A percentile compares a stretch with the other conserved stretches of the same genome.
phyloP scores from a whole-genome alignment of 1,140 invertebrate genomes.

The Formica selysi region DNA sequence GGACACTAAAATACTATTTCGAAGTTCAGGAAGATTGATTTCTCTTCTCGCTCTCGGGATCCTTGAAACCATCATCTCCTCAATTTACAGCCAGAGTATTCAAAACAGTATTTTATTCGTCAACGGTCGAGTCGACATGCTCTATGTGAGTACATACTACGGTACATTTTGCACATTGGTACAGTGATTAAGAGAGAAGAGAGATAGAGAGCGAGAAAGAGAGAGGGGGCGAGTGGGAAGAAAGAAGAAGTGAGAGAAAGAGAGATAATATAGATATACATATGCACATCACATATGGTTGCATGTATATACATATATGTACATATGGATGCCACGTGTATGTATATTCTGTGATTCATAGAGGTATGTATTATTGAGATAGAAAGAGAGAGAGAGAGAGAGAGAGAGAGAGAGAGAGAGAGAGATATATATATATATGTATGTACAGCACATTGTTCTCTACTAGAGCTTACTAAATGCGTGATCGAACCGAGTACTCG shows the following conservation, averaged over 20 bases:
- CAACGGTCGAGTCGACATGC: slow-evolving; percentile 79
- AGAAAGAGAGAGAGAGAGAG: slow-evolving; percentile 11
- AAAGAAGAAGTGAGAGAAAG: slow-evolving; percentile 7
- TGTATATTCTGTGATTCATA: slow-evolving; percentile 68
- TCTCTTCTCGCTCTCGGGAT: slow-evolving; percentile 10
- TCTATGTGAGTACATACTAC: slow-evolving; percentile 82
- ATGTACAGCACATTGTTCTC: slow-evolving; percentile 84
- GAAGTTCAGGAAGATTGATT: slow-evolving; percentile 31
- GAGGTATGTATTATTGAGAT: slow-evolving; percentile 55
- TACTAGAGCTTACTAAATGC: slow-evolving; percentile 86
- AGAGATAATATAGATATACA: slow-evolving; percentile 26
- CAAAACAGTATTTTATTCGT: slow-evolving; percentile 64
- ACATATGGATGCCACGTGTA: slow-evolving; percentile 71
- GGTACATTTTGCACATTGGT: slow-evolving; percentile 74
- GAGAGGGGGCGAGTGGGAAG: background rate
- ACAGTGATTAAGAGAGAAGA: slow-evolving; percentile 35
- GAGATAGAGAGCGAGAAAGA: background rate
- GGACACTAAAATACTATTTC: slow-evolving; percentile 60
- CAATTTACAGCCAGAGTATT: slow-evolving; percentile 10
- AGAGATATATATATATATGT: slow-evolving; percentile 76
- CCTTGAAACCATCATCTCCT: background rate
- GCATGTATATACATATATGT: slow-evolving; percentile 76
- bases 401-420: no score
- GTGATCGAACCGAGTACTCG: slow-evolving; percentile 86
- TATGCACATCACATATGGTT: slow-evolving; percentile 61